Base-by-base conservation (phyloP, 2,888 invertebrate species). In the Pogonocherus hispidulus region DNA sequence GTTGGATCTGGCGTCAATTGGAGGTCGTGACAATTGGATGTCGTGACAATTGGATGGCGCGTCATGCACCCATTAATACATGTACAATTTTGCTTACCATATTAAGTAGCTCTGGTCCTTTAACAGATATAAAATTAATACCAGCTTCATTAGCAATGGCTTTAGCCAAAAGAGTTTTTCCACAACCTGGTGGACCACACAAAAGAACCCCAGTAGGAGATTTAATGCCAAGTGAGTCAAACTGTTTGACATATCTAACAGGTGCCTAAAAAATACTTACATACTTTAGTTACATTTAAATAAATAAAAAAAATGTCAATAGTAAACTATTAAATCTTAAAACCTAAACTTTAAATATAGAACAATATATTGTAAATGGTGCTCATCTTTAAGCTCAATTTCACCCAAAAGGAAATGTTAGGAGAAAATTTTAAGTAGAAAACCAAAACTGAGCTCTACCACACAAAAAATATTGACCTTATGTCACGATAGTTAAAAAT, bases 111-210 rank as follows among this genome's bases (percentile, higher is more conserved):
- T 99, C 99, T 0, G 99, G 99, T 14, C 99, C 99, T 87, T 99
- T 99, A 0, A 99, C 98, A 5, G 98, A 97, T 79, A 99, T 97
- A 79, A 99, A 99, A 86, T 99, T 99, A 44, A 99, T 95, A 32
- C 98, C 98, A 41, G 98, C 97, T 86, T 99, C 99, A 86, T 99
- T 99, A 0, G 99, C 99, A 41, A 99, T 93, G 20, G 99, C 99
- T 88, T 99, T 99, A 1, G 99, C 99, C 59, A 99, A 86, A 23
- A 99, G 87, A 0, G 99, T 99, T 88, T 99, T 99, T 55, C 95
- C 95, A 83, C 95, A 95, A 62, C 99, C 99, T 3, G 99, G 99
- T 4, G 99, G 99, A 0, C 99, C 99, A 84, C 97, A 98, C 1
- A 99, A 87, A 67, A 99, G 86, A 2, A 99, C 93, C 37, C 99